Percentiles rank a stretch among this genome's conserved stretches.
phyloP scores from a whole-genome alignment of 2,888 invertebrate genomes.

The Orchesellides sinensis region DNA sequence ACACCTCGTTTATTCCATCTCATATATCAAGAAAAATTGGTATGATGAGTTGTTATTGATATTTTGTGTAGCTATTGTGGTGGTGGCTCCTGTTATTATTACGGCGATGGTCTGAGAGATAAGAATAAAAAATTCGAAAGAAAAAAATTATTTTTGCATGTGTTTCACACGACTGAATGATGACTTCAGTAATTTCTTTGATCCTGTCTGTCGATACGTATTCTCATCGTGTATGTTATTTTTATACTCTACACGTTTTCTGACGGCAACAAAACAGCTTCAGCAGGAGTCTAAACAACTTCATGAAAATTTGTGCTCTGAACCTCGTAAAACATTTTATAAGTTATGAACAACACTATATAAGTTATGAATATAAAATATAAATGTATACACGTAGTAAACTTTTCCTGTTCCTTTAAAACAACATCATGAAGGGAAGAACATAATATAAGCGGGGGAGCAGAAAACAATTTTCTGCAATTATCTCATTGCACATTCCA shows the following conservation, averaged over 20 bases:
- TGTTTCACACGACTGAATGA: slow-evolving; percentile 57
- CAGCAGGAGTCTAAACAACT: slow-evolving; percentile 11
- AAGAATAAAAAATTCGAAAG: slow-evolving; percentile 25
- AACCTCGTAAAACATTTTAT: neutral
- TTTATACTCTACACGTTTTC: slow-evolving; percentile 48
- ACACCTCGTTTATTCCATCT: slow-evolving; percentile 55
- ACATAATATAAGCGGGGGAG: slow-evolving; percentile 18
- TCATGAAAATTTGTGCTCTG: too few relatives aligned
- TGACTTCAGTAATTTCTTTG: slow-evolving; percentile 55
- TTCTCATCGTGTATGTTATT: slow-evolving; percentile 49
- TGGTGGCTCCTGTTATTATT: slow-evolving; percentile 63
- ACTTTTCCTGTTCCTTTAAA: slow-evolving; percentile 40
- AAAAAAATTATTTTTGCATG: slow-evolving; percentile 60
- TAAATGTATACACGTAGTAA: neutral
- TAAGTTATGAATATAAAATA: neutral
- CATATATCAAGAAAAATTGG: slow-evolving; percentile 64
- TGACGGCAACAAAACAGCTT: slow-evolving; percentile 27
- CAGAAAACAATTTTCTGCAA: slow-evolving; percentile 63
- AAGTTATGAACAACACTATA: neutral
- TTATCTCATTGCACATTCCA: slow-evolving; percentile 64
- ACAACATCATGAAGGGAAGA: neutral
- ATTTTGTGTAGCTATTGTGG: slow-evolving; percentile 47
- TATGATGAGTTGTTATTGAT: slow-evolving; percentile 67
- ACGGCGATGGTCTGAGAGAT: slow-evolving; percentile 51
- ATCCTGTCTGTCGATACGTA: slow-evolving; percentile 61